Base-by-base conservation (phyloP, 2,113 vertebrate genomes). In the Leiothrix lutea region DNA sequence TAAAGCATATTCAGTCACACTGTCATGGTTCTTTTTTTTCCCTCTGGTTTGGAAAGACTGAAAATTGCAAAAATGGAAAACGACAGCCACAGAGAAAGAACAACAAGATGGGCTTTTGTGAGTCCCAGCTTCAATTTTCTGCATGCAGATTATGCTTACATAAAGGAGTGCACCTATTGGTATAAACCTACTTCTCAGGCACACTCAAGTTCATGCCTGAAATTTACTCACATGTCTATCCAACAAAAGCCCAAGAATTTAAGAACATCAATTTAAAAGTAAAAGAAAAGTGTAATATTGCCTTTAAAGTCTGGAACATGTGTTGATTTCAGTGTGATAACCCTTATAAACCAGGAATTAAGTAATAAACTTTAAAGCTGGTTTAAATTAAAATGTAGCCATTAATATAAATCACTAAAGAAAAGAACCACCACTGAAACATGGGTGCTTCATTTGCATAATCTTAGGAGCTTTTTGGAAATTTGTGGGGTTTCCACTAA, bases 231-330 rank as follows among this genome's bases (percentile, higher is more conserved):
- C 66, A 73, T 40, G 84, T 73, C 54, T 22, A 25, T 82, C 47
- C 11, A 38, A 79, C 78, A 93, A 88, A 90, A 42, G 12, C 48
- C 51, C 64, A 88, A 86, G 40, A 89, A 80, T 71, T 90, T 67
- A 62, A 64, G 56, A 92, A 96, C 35, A 83, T 16, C 42, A 38
- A 72, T 77, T 44, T 0, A 6, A 61, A 61, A 40, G n/a, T n/a
- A n/a, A 50, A 15, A 51, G 69, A 50, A 16, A 71, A 45, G 26
- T 65, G 69, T 71, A 88, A 62, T 18, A 44, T 80, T 96, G 91
- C 91, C 89, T 96, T 93, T 97, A 84, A 94, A 94, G 95, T 93
- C 83, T 95, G 92, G 94, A 83, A 94, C n/a, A 75, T 25, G 51
- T 47, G 53, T 56, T 88, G 69, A 73, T 71, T 92, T 90, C 51